A percentile compares a stretch with the other conserved stretches of the same genome.
phyloP scores from a whole-genome alignment of 2,888 invertebrate genomes.

The Plusia festucae region DNA sequence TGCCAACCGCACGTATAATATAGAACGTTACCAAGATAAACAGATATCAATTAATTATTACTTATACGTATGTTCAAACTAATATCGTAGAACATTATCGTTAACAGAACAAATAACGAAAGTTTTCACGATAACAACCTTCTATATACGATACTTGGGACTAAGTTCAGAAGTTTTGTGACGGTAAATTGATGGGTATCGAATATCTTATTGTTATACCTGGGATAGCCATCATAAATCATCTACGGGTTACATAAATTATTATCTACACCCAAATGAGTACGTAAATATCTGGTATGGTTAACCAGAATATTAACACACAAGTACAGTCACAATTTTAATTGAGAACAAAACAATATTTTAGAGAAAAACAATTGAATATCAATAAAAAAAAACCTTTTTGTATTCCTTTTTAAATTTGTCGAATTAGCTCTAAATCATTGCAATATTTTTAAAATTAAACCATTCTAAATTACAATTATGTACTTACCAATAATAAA shows the following conservation, averaged over 20 bases:
- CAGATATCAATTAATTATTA: slow-evolving; percentile 76
- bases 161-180: slow-evolving; percentile 36
- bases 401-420: background rate
- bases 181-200: slow-evolving; percentile 23
- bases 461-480: background rate
- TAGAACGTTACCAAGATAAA: slow-evolving; percentile 45
- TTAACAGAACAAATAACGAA: slow-evolving; percentile 75
- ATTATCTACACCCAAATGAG: no score
- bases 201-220: slow-evolving; percentile 22
- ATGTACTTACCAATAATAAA: background rate
- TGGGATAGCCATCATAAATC: slow-evolving; percentile 10
- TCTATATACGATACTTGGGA: slow-evolving; percentile 33
- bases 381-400: no score
- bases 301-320: slow-evolving; percentile 6
- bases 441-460: background rate
- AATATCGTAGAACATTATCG: slow-evolving; percentile 71
- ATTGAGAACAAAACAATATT: no score
- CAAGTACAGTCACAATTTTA: no score
- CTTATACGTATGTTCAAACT: slow-evolving; percentile 65
- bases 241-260: no score
- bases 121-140: slow-evolving; percentile 63
- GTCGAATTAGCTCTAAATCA: background rate
- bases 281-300: no score
- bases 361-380: no score
- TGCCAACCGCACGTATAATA: slow-evolving; percentile 20